Percentiles rank a stretch among this genome's conserved stretches.
These are phyloP conservation scores for Oeneis ivallda DNA, from an alignment of 2,888 invertebrate species.

Conservation along the genomic window DNA sequence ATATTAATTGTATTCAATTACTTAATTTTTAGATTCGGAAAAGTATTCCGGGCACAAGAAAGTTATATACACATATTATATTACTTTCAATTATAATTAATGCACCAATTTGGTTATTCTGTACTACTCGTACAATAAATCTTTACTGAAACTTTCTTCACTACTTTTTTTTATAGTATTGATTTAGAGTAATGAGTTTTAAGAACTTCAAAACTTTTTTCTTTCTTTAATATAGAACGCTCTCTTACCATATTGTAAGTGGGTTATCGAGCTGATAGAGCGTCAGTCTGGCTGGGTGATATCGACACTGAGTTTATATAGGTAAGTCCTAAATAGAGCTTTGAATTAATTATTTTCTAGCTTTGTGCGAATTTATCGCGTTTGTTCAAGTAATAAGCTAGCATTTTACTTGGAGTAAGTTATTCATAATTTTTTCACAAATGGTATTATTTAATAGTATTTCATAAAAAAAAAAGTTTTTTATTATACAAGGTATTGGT, in stretches of 20 bases:
- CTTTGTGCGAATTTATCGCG: neutral
- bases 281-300: neutral
- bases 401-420: neutral
- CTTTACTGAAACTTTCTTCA: neutral
- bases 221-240: neutral
- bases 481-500: no score
- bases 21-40: no score
- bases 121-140: no score
- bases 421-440: neutral
- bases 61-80: no score
- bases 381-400: neutral
- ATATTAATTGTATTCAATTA: no score
- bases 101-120: no score
- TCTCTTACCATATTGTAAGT: constrained; percentile 5
- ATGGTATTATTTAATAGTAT: no score
- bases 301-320: neutral
- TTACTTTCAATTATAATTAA: no score
- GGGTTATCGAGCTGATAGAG: constrained; percentile 1
- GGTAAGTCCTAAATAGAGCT: neutral
- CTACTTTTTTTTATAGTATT: no score
- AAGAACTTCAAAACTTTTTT: no score
- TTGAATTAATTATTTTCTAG: neutral
- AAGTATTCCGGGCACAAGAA: neutral
- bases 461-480: no score
- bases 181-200: no score